Evolutionary conservation across 2,113 vertebrate species (phyloP).

Genomic region (Sylvia atricapilla): DNA sequence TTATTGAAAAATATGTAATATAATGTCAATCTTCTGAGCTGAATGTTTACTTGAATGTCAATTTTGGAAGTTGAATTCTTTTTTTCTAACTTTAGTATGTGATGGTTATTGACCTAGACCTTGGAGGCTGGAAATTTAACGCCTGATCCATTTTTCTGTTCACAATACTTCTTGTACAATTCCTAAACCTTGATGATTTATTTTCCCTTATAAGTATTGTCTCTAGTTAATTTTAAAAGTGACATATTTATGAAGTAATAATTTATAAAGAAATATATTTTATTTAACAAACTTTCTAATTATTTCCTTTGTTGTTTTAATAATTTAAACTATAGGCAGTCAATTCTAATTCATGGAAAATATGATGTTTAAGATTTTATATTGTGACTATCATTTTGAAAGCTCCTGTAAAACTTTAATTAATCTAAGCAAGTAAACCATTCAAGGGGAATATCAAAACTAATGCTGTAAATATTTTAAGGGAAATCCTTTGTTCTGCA

Average conservation of each 20-base stretch:
- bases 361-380: neutral
- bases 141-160: neutral
- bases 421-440: neutral
- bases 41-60: neutral
- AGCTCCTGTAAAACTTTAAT: neutral
- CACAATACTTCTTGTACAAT: neutral
- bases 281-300: neutral
- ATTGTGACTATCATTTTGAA: neutral
- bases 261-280: neutral
- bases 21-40: conserved; percentile 1
- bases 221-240: neutral
- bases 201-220: neutral
- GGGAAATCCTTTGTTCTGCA: neutral
- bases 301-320: conserved; percentile 8
- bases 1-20: conserved; percentile 25
- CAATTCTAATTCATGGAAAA: neutral
- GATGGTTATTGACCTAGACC: neutral
- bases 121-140: neutral
- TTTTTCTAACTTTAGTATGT: neutral
- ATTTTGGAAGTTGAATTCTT: neutral
- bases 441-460: neutral
- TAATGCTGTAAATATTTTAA: conserved; percentile 5
- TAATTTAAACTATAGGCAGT: neutral
- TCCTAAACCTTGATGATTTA: neutral
- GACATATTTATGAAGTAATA: neutral